These are phyloP conservation scores for Dolichopus griseipennis DNA, from an alignment of 2,888 invertebrate species.

Conservation along the genomic window DNA sequence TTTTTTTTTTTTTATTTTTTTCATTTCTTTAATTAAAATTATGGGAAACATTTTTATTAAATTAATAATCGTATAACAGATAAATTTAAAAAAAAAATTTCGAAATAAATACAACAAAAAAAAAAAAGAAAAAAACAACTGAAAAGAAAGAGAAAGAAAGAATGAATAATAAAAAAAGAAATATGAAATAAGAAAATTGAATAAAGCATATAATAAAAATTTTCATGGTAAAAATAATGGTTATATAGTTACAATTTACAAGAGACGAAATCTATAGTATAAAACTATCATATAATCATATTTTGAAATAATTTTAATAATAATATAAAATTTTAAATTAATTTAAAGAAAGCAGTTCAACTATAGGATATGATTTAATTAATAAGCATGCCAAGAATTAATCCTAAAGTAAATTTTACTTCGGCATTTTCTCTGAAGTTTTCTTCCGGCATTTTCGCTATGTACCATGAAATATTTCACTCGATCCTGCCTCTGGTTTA, in stretches of 20 bases:
- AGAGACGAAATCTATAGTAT: no score
- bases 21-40: not conserved
- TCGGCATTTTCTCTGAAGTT: no score
- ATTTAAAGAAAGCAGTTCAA: no score
- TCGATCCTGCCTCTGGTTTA: no score
- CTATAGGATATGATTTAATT: no score
- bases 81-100: not conserved
- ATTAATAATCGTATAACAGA: not conserved
- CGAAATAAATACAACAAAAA: not conserved
- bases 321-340: no score
- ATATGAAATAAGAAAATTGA: not conserved
- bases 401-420: no score
- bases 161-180: not conserved
- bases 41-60: slow-evolving; percentile 6
- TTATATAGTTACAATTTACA: not conserved
- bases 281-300: not conserved
- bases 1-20: not conserved
- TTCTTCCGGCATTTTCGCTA: no score
- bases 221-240: not conserved
- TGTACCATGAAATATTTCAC: no score
- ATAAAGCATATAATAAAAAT: not conserved
- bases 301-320: not conserved
- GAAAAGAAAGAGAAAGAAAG: not conserved
- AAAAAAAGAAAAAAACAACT: no score
- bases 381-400: no score